Base-by-base conservation (phyloP, 2,888 invertebrate species). In the Stegophylla sp. region DNA sequence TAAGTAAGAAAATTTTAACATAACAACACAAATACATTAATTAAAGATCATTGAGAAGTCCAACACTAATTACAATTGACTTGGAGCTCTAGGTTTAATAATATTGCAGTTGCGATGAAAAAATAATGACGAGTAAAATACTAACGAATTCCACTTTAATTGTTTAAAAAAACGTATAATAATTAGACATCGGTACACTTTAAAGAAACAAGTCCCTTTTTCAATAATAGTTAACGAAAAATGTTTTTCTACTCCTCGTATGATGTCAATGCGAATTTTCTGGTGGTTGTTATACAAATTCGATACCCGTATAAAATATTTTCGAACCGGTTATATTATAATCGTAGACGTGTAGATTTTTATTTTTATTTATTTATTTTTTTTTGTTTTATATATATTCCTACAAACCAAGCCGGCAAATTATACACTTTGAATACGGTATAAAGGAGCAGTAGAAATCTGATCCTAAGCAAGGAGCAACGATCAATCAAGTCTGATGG, bases 401-500 rank as follows among this genome's bases (percentile, higher is more conserved):
- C 4, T n/a, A 26, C 26, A 53, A 26, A n/a, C 13, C 13, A 41
- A 43, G 12, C 13, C 51, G 23, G 64, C 51, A 64, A 76, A 66
- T 53, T 66, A 66, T 53, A 75, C 51, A 63, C 63, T 63, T 63
- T 51, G 48, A 51, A 64, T 64, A 53, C 41, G 23, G 63, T 74
- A 17, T 66, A 51, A 26, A 66, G 63, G 41, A 76, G 64, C 53
- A 41, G 51, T 53, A 9, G 66, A 66, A 66, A 76, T 66, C 51
- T 34, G 53, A 76, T 76, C 64, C n/a, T 53, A 76, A 66, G 53
- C 64, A n/a, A 53, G 12, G n/a, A 53, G 41, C 51, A 26, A 66
- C 75, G 41, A 76, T 66, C 75, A 66, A 77, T 77, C 77, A 77
- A 77, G 59, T 67, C 56, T 77, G 56, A 77, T 69, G 45, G 67